Conservation (phyloP, 2,113 vertebrate genomes). For the Turnix velox region DNA sequence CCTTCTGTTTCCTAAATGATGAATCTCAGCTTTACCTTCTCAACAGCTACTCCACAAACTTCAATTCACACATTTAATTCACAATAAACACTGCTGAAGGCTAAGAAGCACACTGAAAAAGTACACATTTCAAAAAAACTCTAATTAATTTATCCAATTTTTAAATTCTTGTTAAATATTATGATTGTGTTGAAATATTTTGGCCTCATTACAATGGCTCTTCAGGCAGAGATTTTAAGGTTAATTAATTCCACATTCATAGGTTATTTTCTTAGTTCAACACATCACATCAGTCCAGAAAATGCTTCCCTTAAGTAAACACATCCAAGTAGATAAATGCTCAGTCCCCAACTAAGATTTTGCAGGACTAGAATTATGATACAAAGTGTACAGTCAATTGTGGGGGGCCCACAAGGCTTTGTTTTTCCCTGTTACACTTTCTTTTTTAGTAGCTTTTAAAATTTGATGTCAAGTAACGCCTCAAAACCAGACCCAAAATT, state of each 20-base stretch:
- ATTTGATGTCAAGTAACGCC: not conserved
- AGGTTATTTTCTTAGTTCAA: not conserved
- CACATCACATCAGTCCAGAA: not conserved
- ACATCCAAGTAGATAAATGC: not conserved
- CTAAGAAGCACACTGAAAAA: not conserved
- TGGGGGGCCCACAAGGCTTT: not conserved
- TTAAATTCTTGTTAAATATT: not conserved
- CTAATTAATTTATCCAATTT: not conserved
- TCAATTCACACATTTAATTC: not conserved
- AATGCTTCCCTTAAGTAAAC: not conserved
- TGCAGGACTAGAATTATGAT: not conserved
- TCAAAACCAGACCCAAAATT: not conserved
- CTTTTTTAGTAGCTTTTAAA: not conserved
- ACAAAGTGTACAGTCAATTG: not conserved
- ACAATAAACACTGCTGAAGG: not conserved
- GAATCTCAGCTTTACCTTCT: not conserved
- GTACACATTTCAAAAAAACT: rapidly evolving
- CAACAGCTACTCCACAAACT: not conserved
- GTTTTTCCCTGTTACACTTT: not conserved
- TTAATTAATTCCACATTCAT: not conserved
- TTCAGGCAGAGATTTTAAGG: not conserved
- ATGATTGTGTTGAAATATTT: not conserved
- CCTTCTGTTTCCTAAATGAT: not conserved
- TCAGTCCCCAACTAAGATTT: not conserved
- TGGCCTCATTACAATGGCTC: not conserved